Evolutionary conservation across 2,113 vertebrate genomes (phyloP).

Genomic region (Cyanocitta stelleri): DNA sequence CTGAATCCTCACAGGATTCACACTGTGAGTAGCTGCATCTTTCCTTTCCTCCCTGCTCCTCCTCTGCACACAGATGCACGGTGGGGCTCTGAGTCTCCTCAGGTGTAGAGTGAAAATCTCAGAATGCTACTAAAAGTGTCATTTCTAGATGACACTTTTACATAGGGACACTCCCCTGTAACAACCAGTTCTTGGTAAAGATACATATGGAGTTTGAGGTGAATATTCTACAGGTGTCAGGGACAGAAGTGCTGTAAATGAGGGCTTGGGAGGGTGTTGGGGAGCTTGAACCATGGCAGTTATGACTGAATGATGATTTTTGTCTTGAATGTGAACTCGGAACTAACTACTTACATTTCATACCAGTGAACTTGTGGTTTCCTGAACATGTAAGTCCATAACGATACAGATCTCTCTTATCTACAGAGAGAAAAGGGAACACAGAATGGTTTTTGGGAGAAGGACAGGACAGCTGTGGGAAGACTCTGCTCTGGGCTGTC

Average conservation of each 20-base stretch:
- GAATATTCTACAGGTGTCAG: not conserved
- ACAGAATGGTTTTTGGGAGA: not conserved
- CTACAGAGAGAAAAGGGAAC: not conserved
- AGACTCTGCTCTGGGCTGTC: not conserved
- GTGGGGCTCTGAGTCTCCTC: not conserved
- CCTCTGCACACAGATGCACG: accelerated
- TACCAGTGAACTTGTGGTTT: not conserved
- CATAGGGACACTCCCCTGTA: not conserved
- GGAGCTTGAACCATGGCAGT: not conserved
- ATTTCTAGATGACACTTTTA: not conserved
- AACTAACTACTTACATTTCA: not conserved
- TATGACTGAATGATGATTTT: accelerated
- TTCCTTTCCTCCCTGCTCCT: not conserved
- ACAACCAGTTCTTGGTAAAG: accelerated
- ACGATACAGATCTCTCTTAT: not conserved
- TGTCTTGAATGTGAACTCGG: not conserved
- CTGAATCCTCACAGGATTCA: not conserved
- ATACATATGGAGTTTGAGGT: not conserved
- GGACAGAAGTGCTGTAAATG: not conserved
- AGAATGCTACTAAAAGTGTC: not conserved
- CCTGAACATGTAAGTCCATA: not conserved
- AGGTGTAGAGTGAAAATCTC: not conserved
- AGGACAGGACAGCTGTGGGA: not conserved
- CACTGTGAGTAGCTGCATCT: not conserved
- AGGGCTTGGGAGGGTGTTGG: not conserved